Evolutionary conservation across 2,113 vertebrate species (phyloP), one percentile per base, ranked within the genome.

Genomic region (Tetrao urogallus): DNA sequence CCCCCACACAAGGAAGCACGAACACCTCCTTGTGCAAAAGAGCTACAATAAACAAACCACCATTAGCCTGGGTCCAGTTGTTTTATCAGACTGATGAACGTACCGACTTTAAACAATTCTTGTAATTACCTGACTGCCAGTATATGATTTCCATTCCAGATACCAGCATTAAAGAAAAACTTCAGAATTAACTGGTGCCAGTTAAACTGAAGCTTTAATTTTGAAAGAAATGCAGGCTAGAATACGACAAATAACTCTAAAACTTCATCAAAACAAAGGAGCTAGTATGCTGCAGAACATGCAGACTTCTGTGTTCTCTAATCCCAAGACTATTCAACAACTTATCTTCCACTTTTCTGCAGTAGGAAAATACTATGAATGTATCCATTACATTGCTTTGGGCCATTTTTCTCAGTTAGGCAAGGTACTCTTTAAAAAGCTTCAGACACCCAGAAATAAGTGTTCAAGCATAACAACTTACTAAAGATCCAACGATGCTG

Each of bases 241-340:
- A 84, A 36, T 25, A 75, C 2, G 25, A 45, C 7, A 27, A 65
- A 15, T 30, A 87, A 73, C 14, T 65, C 85, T 3, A 80, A 70
- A 71, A 27, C 7, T 25, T 64, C 6, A 40, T 28, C 32, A 86
- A 90, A 92, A 57, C 24, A 40, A 47, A 27, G 52, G 10, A 57
- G 17, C 47, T 47, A 65, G 6, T 47, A 65, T 0, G 1, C 40
- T 30, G 45, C n/a, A 89, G 40, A 81, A 78, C 1, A 2, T 34
- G 22, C 24, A 50, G 58, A n/a, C 10, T 27, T 38, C 60, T 21
- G 47, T 10, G 13, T 15, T 74, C 19, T n/a, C 28, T 38, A 60
- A 84, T 8, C n/a, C n/a, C n/a, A 69, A 63, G 28, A 27, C 36
- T 52, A 78, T 20, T 28, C 70, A 65, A 27, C 28, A 52, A 69